Base-by-base conservation (phyloP, 1,140 invertebrate genomes). In the Pristionchus pacificus region DNA sequence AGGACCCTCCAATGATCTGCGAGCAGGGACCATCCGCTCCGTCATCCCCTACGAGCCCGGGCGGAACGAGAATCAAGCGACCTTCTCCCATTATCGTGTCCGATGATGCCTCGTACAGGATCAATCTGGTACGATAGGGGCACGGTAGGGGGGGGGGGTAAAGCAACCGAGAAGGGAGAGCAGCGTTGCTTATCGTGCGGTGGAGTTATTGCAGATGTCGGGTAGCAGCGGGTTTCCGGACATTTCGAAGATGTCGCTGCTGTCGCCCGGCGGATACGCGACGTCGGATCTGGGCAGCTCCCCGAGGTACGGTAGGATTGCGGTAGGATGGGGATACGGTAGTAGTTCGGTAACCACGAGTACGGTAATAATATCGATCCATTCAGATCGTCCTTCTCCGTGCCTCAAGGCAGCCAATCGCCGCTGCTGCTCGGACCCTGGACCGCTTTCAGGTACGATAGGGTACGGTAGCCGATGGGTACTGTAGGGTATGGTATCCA, bases 11-110 rank as follows among this genome's bases (percentile, higher is more conserved):
- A 96, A 93, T 89, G 93, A 91, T 88, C 95, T 97, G 75, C 97
- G 97, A 72, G 92, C 91, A 87, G 97, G 95, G 95, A 93, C 98
- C 24, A 91, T 95, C 31, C 93, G 94, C 88, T 93, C 91, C 24
- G 93, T 95, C 85, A 95, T 93, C 80, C 93, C 91, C 87, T 93
- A 96, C 82, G 96, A 91, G 59, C 93, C 95, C 83, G 89, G 89
- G 33, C 97, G 85, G 59, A 97, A 84, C 84, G 96, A 93, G 77
- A 90, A 90, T 15, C 88, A 86, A 55, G 87, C 89, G 94, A 93
- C 97, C 28, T 91, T 49, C 67, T 1, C 89, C 74, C 91, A 89
- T 86, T 94, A 93, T 49, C 38, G 38, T 49, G 6, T 10, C 85
- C 92, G 97, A 83, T 91, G 91, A 13, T 91, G 89, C 38, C 74